A percentile compares a stretch with the other conserved stretches of the same genome.
These are phyloP conservation scores for Cepphus grylle DNA, from an alignment of 2,113 vertebrate species.

Conservation along the genomic window DNA sequence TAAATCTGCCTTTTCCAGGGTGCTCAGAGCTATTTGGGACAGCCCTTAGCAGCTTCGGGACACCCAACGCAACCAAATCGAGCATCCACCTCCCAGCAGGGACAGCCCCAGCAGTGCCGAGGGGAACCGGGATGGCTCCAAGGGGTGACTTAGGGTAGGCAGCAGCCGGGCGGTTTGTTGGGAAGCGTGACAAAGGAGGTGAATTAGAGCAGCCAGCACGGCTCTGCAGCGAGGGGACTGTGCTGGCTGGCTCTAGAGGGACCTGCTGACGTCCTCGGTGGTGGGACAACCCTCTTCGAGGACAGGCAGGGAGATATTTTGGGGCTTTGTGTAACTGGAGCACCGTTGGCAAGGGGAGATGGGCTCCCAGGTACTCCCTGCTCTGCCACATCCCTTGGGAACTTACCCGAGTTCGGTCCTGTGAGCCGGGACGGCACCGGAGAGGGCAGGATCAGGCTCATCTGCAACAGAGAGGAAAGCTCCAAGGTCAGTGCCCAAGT, in stretches of 20 bases:
- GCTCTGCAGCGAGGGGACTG: not conserved
- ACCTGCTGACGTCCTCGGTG: not conserved
- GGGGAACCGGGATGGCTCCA: not conserved
- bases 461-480: constrained; percentile 72
- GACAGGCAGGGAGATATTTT: not conserved
- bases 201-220: not conserved
- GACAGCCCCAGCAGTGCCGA: not conserved
- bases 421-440: constrained; percentile 62
- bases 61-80: not conserved
- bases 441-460: constrained; percentile 67
- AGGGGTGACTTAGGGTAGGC: not conserved
- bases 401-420: constrained; percentile 75
- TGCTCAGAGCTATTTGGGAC: not conserved
- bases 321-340: not conserved
- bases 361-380: accelerated
- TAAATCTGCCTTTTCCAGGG: not conserved
- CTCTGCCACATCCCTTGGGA: not conserved
- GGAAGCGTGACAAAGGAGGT: not conserved
- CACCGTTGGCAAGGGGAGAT: not conserved
- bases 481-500: not conserved
- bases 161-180: not conserved
- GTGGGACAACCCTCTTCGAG: not conserved
- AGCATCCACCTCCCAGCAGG: not conserved
- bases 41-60: not conserved
- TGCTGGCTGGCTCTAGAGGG: not conserved